Evolutionary conservation across 2,888 invertebrate species (phyloP).

Genomic region (Gonocerus acuteangulatus): DNA sequence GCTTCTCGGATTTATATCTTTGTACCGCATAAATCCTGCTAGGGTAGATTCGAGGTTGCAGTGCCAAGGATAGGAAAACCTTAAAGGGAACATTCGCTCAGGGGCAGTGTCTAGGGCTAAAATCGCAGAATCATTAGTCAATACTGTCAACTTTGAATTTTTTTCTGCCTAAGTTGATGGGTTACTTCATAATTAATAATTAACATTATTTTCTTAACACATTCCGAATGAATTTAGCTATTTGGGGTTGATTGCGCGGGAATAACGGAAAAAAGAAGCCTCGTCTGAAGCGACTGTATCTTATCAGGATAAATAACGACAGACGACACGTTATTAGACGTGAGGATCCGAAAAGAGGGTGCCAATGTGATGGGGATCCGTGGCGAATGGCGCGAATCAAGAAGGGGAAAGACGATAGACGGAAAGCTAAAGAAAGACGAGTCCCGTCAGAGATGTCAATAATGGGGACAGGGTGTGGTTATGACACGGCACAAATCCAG

Average conservation of each 20-base stretch:
- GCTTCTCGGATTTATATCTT: slow-evolving; percentile 15
- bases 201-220: too few relatives aligned
- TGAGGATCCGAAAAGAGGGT: background rate
- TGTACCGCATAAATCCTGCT: slow-evolving; percentile 5
- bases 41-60: background rate
- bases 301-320: too few relatives aligned
- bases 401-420: background rate
- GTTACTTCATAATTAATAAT: too few relatives aligned
- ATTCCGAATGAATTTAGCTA: too few relatives aligned
- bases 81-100: too few relatives aligned
- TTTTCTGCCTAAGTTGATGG: too few relatives aligned
- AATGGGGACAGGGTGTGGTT: background rate
- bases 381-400: too few relatives aligned
- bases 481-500: slow-evolving; percentile 14
- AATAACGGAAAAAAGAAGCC: background rate
- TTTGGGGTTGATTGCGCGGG: too few relatives aligned
- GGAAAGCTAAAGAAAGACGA: background rate
- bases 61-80: background rate
- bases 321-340: background rate
- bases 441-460: background rate
- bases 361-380: background rate
- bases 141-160: too few relatives aligned
- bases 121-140: too few relatives aligned
- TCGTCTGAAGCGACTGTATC: background rate
- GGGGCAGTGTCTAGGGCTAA: too few relatives aligned